Evolutionary conservation across 2,888 invertebrate genomes (phyloP), one percentile per base, ranked within the genome.

Genomic region (Miltochrista miniata): DNA sequence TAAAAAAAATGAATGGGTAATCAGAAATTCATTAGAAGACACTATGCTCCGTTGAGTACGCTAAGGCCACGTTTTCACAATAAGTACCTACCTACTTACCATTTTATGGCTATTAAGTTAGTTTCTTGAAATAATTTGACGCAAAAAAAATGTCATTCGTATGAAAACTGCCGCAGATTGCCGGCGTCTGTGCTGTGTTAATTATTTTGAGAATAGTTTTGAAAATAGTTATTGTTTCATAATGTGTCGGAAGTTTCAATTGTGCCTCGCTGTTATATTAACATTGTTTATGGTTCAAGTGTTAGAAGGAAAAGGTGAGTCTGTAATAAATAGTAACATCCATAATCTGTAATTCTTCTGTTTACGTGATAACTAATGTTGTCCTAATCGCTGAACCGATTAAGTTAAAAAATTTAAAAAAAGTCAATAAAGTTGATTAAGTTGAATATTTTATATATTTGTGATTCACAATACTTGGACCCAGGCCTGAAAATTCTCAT

Each of bases 131-230:
- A 53, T 53, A 54, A 41, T 42, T 61, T 62, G 53, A 42, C 57
- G 56, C 31, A 56, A 54, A 46, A 39, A 59, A 68, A 63, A 56
- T 56, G 70, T 49, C 73, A 73, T 74, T 73, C 65, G 63, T 55
- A 43, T 47, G 24, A 57, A 57, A 69, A 57, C 57, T 61, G 59
- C 54, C 59, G 38, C 36, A 54, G 48, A 62, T 51, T 43, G 48
- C 60, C 52, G 45, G 61, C 57, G 54, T 54, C 54, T 45, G 41
- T 41, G 38, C 13, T 36, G 59, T 58, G 51, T 31, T 44, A 44
- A 58, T 24, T 50, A 41, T 33, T 54, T 45, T 43, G 37, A 43
- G 48, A 43, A 51, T 34, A 52, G 51, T 51, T n/a, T 35, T 24
- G 24, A 35, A 24, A 24, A 24, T 24, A 24, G 5, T 24, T 24